phyloP scores from a whole-genome alignment of 2,797 vertebrate species.

The Thaleichthys pacificus region DNA sequence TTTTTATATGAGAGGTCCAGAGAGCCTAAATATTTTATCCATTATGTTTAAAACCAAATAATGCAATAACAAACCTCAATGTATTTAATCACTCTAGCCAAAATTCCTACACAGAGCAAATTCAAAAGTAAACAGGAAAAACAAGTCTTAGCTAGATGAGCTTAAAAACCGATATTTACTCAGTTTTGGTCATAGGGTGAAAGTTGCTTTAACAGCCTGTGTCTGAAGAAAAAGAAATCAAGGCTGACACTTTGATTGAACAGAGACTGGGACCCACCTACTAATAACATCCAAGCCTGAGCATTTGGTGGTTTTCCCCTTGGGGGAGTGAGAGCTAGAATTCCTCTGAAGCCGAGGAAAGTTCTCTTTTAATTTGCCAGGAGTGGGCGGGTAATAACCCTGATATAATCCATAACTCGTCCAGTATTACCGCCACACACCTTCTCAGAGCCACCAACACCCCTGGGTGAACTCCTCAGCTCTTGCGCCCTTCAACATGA shows the following conservation, averaged over 20 bases:
- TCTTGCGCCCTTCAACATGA: slow-evolving; percentile 44
- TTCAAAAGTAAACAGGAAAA: slow-evolving; percentile 27
- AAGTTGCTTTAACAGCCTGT: slow-evolving; percentile 37
- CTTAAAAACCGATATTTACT: slow-evolving; percentile 20
- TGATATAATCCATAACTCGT: slow-evolving; percentile 67
- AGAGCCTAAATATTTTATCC: neutral
- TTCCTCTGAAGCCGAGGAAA: slow-evolving; percentile 61
- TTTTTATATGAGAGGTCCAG: neutral
- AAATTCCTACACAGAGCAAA: neutral
- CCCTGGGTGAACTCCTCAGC: slow-evolving; percentile 42
- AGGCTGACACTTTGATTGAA: slow-evolving; percentile 54
- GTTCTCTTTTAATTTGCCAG: slow-evolving; percentile 64
- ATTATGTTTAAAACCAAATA: neutral
- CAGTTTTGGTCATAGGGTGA: slow-evolving; percentile 37
- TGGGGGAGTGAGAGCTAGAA: slow-evolving; percentile 55
- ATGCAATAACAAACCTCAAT: neutral
- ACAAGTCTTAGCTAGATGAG: neutral
- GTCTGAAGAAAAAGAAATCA: slow-evolving; percentile 63
- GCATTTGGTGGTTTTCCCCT: slow-evolving; percentile 61
- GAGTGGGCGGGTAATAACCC: slow-evolving; percentile 65
- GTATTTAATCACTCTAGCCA: neutral
- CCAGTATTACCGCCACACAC: slow-evolving; percentile 61
- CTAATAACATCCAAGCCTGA: slow-evolving; percentile 53
- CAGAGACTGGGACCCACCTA: slow-evolving; percentile 51
- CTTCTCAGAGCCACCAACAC: slow-evolving; percentile 33